Percentiles rank a stretch among this genome's conserved stretches.
phyloP scores from a whole-genome alignment of 2,888 invertebrate genomes.

The Epirrhoe alternata region DNA sequence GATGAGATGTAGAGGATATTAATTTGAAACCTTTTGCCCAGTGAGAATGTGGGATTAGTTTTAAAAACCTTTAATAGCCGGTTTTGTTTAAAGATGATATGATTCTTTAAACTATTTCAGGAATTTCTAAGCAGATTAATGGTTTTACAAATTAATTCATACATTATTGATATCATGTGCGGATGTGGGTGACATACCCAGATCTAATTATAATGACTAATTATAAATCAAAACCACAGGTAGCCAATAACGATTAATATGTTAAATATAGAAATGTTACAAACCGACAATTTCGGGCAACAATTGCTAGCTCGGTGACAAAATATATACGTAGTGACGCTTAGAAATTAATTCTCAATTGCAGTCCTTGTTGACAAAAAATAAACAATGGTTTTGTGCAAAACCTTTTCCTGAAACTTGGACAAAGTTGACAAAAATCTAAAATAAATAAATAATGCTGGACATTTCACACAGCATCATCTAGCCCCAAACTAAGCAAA shows the following conservation, averaged over 20 bases:
- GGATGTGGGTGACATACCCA: slow-evolving; percentile 32
- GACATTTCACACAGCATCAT: too few relatives aligned
- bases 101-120: slow-evolving; percentile 18
- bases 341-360: not conserved
- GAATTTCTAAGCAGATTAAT: slow-evolving; percentile 7
- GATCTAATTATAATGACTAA: slow-evolving; percentile 24
- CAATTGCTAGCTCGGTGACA: not conserved
- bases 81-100: not conserved
- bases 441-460: too few relatives aligned
- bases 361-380: not conserved
- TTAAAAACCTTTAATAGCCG: too few relatives aligned
- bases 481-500: too few relatives aligned
- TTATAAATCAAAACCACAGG: slow-evolving; percentile 23
- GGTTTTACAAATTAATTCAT: slow-evolving; percentile 20
- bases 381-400: too few relatives aligned
- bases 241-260: slow-evolving; percentile 35
- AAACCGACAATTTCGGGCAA: not conserved
- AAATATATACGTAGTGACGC: not conserved
- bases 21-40: too few relatives aligned
- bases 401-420: too few relatives aligned
- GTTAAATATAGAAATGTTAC: not conserved
- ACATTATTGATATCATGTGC: slow-evolving; percentile 23
- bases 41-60: too few relatives aligned
- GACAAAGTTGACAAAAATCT: too few relatives aligned
- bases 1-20: too few relatives aligned